Conservation (phyloP, 1,140 invertebrate genomes). For the Rhysida immarginata region DNA sequence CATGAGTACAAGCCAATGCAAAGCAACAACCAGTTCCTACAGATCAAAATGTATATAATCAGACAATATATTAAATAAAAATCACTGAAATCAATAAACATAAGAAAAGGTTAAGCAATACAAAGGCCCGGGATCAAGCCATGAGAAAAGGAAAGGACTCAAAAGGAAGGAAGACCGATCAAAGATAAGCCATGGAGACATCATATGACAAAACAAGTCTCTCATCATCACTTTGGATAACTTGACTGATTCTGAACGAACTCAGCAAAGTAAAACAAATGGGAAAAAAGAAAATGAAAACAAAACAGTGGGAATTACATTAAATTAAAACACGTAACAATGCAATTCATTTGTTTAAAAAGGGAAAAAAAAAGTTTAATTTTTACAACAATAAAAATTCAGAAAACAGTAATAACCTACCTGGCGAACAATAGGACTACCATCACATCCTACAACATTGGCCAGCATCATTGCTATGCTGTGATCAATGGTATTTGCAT, state of each 20-base stretch:
- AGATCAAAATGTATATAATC: too few relatives aligned
- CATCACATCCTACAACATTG: slow-evolving; percentile 59
- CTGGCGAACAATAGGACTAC: slow-evolving; percentile 71
- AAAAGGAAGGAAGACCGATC: too few relatives aligned
- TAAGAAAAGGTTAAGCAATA: not conserved
- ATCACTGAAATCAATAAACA: slow-evolving; percentile 1
- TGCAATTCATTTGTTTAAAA: not conserved
- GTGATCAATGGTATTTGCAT: slow-evolving; percentile 85
- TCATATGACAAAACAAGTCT: too few relatives aligned
- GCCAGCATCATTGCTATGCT: slow-evolving; percentile 72
- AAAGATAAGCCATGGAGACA: too few relatives aligned
- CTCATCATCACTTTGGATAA: too few relatives aligned
- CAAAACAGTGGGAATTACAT: too few relatives aligned
- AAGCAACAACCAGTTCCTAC: slow-evolving; percentile 57
- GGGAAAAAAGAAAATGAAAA: too few relatives aligned
- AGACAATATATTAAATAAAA: not conserved
- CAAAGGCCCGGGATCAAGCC: too few relatives aligned
- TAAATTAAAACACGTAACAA: too few relatives aligned
- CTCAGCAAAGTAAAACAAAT: too few relatives aligned
- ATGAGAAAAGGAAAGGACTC: too few relatives aligned
- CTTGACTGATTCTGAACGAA: too few relatives aligned
- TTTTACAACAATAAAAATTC: not conserved
- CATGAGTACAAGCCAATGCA: slow-evolving; percentile 77
- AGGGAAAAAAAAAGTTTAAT: not conserved
- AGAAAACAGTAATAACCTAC: slow-evolving; percentile 33